Evolutionary conservation across 1,140 invertebrate genomes (phyloP).

Genomic region (Eumaeus atala): DNA sequence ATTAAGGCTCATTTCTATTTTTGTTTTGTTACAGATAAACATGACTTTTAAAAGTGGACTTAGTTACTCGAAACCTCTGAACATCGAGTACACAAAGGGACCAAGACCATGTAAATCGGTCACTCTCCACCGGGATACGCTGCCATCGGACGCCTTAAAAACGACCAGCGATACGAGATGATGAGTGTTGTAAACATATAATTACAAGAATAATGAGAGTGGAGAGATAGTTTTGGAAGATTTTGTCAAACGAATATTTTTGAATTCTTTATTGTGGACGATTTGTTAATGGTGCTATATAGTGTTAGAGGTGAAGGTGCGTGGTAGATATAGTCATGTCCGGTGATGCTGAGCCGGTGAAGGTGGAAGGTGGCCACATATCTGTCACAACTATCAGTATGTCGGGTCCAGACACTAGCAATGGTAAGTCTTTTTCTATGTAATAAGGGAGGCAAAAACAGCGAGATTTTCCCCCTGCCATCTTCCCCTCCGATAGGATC

Average conservation of each 20-base stretch:
- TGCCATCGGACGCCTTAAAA: constrained; percentile 52
- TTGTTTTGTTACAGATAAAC: constrained; percentile 50
- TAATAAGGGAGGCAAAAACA: no score
- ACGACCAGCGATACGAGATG: constrained; percentile 53
- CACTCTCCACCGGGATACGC: constrained; percentile 26
- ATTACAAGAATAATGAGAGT: constrained; percentile 23
- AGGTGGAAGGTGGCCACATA: constrained; percentile 66
- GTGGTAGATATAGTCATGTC: constrained; percentile 40
- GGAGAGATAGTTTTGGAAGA: constrained; percentile 14
- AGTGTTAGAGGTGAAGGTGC: constrained; percentile 28
- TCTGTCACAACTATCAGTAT: constrained; percentile 72
- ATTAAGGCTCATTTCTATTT: constrained; percentile 9
- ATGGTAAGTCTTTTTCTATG: constrained; percentile 42
- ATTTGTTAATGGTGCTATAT: constrained; percentile 47
- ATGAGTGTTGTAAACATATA: constrained; percentile 31
- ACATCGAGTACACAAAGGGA: constrained; percentile 19
- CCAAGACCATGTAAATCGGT: constrained; percentile 39
- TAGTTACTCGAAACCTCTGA: constrained; percentile 1
- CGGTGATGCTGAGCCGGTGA: constrained; percentile 56
- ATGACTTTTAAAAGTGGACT: constrained; percentile 15
- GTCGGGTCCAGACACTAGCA: constrained; percentile 62
- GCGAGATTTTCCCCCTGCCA: no score
- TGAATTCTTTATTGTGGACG: constrained; percentile 36
- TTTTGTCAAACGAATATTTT: constrained; percentile 43
- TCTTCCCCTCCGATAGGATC: no score